Conservation (phyloP, 2,888 invertebrate genomes). For the Pemphredon lugubris region DNA sequence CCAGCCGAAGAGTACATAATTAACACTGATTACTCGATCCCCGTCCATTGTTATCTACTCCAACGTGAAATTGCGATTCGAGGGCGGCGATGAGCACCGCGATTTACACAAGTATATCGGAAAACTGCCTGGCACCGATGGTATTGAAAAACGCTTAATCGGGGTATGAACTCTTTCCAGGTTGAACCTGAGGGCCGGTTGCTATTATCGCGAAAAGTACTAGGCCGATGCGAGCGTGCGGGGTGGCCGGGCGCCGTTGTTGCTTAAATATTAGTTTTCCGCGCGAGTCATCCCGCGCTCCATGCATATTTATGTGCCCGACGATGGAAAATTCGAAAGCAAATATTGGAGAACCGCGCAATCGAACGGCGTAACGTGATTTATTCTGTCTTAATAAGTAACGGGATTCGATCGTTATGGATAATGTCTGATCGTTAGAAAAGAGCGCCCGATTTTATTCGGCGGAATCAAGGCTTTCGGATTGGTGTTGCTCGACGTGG, state of each 20-base stretch:
- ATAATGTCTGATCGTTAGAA: not conserved
- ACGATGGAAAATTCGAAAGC: conserved; percentile 25
- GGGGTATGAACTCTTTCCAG: no score
- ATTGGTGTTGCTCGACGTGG: no score
- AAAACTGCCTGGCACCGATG: no score
- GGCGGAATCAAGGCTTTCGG: no score
- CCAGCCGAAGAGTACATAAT: conserved; percentile 48
- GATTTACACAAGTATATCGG: conserved; percentile 24
- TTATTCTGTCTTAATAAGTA: not conserved
- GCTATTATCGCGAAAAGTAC: not conserved
- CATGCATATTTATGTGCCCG: conserved; percentile 34
- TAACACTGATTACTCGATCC: conserved; percentile 48
- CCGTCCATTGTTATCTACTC: conserved; percentile 33
- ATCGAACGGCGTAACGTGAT: not conserved
- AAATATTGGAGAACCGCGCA: conserved; percentile 37
- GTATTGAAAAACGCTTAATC: no score
- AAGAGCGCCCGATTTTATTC: no score
- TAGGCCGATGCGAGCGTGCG: not conserved
- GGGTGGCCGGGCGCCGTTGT: conserved; percentile 21
- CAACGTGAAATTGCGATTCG: conserved; percentile 20
- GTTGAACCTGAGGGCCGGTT: no score
- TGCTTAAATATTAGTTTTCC: conserved; percentile 36
- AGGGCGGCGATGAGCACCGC: not conserved
- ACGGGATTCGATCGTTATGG: not conserved
- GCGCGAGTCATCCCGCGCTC: conserved; percentile 19